Base-by-base conservation (phyloP, 1,140 invertebrate species). In the Pseudobourletiella spinata region DNA sequence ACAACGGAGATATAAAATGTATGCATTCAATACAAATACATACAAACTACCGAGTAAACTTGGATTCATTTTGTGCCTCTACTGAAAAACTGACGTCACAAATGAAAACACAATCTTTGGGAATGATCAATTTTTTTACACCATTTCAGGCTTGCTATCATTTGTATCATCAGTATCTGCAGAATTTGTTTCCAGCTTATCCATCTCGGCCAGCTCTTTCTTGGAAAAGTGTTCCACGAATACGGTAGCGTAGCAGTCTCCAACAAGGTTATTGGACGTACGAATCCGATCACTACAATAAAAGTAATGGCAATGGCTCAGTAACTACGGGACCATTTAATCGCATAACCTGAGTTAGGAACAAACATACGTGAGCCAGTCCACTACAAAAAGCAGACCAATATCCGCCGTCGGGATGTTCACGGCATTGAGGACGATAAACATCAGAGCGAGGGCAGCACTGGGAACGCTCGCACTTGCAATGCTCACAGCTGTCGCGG, bases 381-480 rank as follows among this genome's bases (percentile, higher is more conserved):
- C 90, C 30, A 92, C 83, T 55, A 89, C 87, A 73, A 91, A 92
- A 3, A 93, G 77, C 2, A 94, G 75, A 1, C 87, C 88, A 1
- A 92, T 87, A 71, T 91, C 87, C 70, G 88, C 82, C 1, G 84
- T 80, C 0, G 88, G 87, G 14, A 85, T 84, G 72, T 88, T 84
- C 32, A 96, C 89, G 25, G 92, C 87, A 55, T 90, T 88, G 20
- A 96, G 22, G 1, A 90, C 84, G 48, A 91, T 87, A 1, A 90
- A 77, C 48, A 95, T 82, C 28, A 94, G 79, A 3, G 95, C 88
- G 63, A 95, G 77, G 1, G 92, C 92, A 24, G 93, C 93, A 74
- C 89, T 92, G 0, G 94, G 93, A 15, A 96, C 91, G 62, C 89
- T 91, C 1, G 91, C 91, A 51, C 91, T 91, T 15, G 92, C 95